Evolutionary conservation across 1,140 invertebrate species (phyloP).

Genomic region (Sweltsa coloradensis): DNA sequence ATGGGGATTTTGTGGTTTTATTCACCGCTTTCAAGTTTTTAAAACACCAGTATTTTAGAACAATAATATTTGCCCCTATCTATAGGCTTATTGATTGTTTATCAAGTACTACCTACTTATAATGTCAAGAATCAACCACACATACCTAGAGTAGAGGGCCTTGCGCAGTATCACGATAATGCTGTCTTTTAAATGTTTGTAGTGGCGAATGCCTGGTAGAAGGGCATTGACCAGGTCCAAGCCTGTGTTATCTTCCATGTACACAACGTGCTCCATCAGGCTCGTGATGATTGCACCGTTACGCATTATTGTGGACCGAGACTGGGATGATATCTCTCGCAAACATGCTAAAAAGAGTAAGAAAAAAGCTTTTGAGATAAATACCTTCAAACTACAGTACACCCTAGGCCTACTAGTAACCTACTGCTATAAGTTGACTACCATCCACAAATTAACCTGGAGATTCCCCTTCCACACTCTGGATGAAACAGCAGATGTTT

Average conservation of each 20-base stretch:
- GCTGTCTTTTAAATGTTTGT: conserved; percentile 32
- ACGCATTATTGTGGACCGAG: conserved; percentile 33
- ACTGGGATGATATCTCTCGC: conserved; percentile 30
- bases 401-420: too few species aligned
- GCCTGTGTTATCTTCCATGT: conserved; percentile 29
- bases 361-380: neutral
- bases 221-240: conserved; percentile 34
- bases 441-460: neutral
- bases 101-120: too few species aligned
- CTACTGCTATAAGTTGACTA: neutral
- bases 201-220: conserved; percentile 34
- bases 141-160: conserved; percentile 36
- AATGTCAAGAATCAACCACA: conserved; percentile 4
- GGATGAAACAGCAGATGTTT: too few species aligned
- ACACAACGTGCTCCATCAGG: conserved; percentile 35
- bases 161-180: conserved; percentile 42
- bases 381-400: too few species aligned
- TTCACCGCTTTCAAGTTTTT: too few species aligned
- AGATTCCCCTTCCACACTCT: neutral
- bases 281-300: conserved; percentile 31
- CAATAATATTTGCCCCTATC: too few species aligned
- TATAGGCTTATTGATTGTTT: too few species aligned
- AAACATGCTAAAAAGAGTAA: conserved; percentile 36
- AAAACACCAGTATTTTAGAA: too few species aligned
- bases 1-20: too few species aligned